These are phyloP conservation scores for Phortica variegata DNA, from an alignment of 1,140 invertebrate species.

Conservation along the genomic window DNA sequence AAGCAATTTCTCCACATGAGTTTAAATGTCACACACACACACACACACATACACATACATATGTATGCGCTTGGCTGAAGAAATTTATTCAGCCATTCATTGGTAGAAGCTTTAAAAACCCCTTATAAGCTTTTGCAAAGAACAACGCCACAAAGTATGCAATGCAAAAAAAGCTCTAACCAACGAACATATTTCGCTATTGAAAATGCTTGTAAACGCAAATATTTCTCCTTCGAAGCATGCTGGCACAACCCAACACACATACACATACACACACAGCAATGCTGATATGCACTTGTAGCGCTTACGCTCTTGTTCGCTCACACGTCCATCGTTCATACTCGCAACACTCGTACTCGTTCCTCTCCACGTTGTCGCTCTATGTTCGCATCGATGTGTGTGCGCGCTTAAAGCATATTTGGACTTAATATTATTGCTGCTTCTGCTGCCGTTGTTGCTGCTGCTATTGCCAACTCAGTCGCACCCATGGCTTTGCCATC, in stretches of 20 bases:
- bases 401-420: constrained; percentile 3
- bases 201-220: too few relatives aligned
- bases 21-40: not conserved
- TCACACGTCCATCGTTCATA: not conserved
- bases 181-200: too few relatives aligned
- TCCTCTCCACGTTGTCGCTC: constrained; percentile 14
- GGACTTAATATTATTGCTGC: too few relatives aligned
- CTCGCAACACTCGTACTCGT: constrained; percentile 4
- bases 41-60: not conserved
- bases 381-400: constrained; percentile 1
- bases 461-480: too few relatives aligned
- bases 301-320: constrained; percentile 11
- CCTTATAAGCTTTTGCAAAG: too few relatives aligned
- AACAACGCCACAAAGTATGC: too few relatives aligned
- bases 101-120: too few relatives aligned
- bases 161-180: too few relatives aligned
- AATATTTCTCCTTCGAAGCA: too few relatives aligned
- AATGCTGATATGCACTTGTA: constrained; percentile 37
- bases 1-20: too few relatives aligned
- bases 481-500: constrained; percentile 3
- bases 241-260: not conserved
- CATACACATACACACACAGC: not conserved
- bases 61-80: not conserved
- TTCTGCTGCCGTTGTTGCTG: too few relatives aligned
- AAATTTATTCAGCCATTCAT: too few relatives aligned